These are phyloP conservation scores for Papilio helenus DNA, from an alignment of 1,140 invertebrate species.

Conservation along the genomic window DNA sequence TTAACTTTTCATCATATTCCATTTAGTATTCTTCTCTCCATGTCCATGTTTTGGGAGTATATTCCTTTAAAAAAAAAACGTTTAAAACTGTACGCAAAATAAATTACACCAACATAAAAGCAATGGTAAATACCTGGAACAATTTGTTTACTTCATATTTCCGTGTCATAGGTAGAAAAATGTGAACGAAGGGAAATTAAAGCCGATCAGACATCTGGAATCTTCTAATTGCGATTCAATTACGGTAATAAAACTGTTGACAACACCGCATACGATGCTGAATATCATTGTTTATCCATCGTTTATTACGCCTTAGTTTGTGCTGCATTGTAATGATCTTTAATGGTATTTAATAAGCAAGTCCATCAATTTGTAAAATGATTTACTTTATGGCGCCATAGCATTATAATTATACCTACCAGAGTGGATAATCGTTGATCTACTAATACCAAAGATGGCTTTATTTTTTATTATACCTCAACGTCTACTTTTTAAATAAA, in stretches of 20 bases:
- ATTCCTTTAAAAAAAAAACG: neutral
- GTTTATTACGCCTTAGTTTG: conserved; percentile 15
- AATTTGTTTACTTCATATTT: neutral
- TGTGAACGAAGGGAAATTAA: neutral
- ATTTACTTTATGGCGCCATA: conserved; percentile 8
- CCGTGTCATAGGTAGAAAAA: neutral
- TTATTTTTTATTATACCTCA: neutral
- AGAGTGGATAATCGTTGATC: neutral
- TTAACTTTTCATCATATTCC: no score
- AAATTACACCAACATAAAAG: neutral
- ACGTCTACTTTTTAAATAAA: no score
- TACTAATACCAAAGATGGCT: neutral
- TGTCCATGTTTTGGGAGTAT: neutral
- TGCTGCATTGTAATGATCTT: conserved; percentile 6
- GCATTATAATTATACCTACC: neutral
- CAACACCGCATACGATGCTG: neutral
- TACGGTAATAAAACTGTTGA: conserved; percentile 14
- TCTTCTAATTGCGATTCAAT: conserved; percentile 5
- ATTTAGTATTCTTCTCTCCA: neutral
- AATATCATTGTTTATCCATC: neutral
- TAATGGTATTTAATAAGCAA: conserved; percentile 16
- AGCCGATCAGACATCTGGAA: neutral
- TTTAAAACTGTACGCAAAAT: neutral
- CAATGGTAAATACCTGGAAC: neutral
- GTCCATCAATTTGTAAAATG: conserved; percentile 7